Evolutionary conservation across 2,113 vertebrate species (phyloP).

Genomic region (Myxocyprinus asiaticus): DNA sequence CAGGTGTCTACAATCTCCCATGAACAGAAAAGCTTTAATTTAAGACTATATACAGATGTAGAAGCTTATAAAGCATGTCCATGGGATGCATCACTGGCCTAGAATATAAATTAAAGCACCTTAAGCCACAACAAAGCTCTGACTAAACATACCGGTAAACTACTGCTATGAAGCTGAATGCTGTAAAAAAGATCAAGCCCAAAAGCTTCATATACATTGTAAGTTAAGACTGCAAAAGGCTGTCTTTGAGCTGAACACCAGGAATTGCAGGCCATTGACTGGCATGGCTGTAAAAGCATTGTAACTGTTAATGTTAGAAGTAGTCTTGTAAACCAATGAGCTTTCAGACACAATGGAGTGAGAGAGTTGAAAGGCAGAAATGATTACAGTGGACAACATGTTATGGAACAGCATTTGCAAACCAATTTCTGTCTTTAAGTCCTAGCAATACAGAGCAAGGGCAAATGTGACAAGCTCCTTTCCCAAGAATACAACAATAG

Average conservation of each 20-base stretch:
- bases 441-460: slow-evolving; percentile 12
- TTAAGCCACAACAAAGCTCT: neutral
- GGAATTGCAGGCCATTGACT: slow-evolving; percentile 15
- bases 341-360: slow-evolving; percentile 8
- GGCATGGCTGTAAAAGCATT: slow-evolving; percentile 7
- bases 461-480: slow-evolving; percentile 19
- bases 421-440: slow-evolving; percentile 32
- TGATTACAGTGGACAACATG: neutral
- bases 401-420: neutral
- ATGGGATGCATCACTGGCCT: slow-evolving; percentile 33
- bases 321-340: neutral
- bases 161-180: neutral
- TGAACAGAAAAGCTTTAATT: slow-evolving; percentile 1
- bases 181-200: neutral
- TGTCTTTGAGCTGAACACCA: slow-evolving; percentile 15
- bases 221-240: neutral
- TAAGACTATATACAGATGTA: slow-evolving; percentile 12
- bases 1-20: slow-evolving; percentile 32
- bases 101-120: slow-evolving; percentile 7
- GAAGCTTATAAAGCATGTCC: slow-evolving; percentile 15
- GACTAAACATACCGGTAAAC: slow-evolving; percentile 16
- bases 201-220: slow-evolving; percentile 2
- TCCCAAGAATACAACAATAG: neutral
- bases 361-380: neutral
- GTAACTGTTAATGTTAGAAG: neutral